A percentile compares a stretch with the other conserved stretches of the same genome.
Evolutionary conservation across 2,888 invertebrate genomes (phyloP).

Genomic region (Phyllotreta cruciferae): DNA sequence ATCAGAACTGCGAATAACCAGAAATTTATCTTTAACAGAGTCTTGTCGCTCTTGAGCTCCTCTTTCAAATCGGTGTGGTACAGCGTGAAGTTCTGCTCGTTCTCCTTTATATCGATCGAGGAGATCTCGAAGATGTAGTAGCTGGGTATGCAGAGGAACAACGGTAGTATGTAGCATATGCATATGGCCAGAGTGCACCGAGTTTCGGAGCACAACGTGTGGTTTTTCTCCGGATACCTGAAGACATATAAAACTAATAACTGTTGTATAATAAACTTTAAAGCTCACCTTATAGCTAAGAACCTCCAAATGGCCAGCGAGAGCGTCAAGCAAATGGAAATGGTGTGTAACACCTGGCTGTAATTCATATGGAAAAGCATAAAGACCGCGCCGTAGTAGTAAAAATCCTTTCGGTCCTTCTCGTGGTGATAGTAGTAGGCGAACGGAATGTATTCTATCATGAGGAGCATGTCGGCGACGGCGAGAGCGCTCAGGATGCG

Average conservation of each 20-base stretch:
- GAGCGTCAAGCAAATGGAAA: conserved; percentile 81
- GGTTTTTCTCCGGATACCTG: conserved; percentile 81
- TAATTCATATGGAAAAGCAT: conserved; percentile 83
- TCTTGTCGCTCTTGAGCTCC: conserved; percentile 56
- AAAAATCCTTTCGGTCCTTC: conserved; percentile 70
- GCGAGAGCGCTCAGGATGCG: conserved; percentile 84
- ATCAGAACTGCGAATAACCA: conserved; percentile 83
- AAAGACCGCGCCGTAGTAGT: conserved; percentile 76
- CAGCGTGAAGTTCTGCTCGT: conserved; percentile 66
- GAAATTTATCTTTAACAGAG: conserved; percentile 69
- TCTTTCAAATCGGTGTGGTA: conserved; percentile 65
- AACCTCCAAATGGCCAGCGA: conserved; percentile 88
- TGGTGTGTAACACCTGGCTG: conserved; percentile 81
- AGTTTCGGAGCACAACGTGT: conserved; percentile 76
- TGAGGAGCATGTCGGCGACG: conserved; percentile 87
- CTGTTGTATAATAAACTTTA: too few species aligned
- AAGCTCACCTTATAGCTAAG: conserved; percentile 74
- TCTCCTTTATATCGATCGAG: conserved; percentile 63
- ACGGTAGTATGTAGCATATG: conserved; percentile 77
- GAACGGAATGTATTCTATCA: conserved; percentile 85
- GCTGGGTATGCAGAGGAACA: conserved; percentile 83
- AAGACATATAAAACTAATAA: conserved; percentile 39
- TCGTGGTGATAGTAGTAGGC: conserved; percentile 70
- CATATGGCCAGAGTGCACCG: conserved; percentile 80
- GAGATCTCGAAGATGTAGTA: conserved; percentile 74